Evolutionary conservation across 2,888 invertebrate species (phyloP), one percentile per base, ranked within the genome.

Genomic region (Pasiphila rectangulata): DNA sequence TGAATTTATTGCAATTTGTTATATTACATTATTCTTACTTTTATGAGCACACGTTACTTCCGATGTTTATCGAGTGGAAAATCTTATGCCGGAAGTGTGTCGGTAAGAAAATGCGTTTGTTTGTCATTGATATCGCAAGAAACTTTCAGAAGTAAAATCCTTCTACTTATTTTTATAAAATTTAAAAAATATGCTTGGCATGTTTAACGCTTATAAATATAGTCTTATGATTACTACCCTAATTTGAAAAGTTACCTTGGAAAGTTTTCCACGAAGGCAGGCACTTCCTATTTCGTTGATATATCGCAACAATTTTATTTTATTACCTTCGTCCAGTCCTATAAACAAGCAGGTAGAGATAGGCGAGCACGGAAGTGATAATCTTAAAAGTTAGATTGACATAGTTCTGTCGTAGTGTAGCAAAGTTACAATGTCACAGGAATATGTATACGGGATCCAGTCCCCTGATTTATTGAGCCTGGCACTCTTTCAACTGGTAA

Each of bases 301-400:
- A 57, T 49, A 41, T 52, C 48, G 51, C 35, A 44, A 49, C 37
- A 46, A 12, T 51, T 32, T 45, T 16, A 56, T 48, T 58, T 55
- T 60, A 59, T 27, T 54, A 30, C 32, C 49, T 48, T 52, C 56
- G 61, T 52, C 45, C 75, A 75, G 56, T 75, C 77, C 75, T 79
- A 74, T 47, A 58, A 63, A 63, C 57, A 64, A 74, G 71, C 77
- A 81, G 81, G 80, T 80, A 68, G 54, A 50, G 63, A 63, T 75
- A 81, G 79, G 75, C 76, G 71, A 74, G 75, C 64, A 66, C 72
- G 79, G 81, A 82, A 83, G 80, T 79, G 80, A 84, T 83, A 83
- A 85, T 83, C 83, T 83, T 83, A 83, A 82, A 87, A 86, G 82
- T 85, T 83, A 83, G 83, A 87, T 84, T 83, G 84, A 83, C 83